Base-by-base conservation (phyloP, 2,797 vertebrate species). In the Loris lydekkerianus region DNA sequence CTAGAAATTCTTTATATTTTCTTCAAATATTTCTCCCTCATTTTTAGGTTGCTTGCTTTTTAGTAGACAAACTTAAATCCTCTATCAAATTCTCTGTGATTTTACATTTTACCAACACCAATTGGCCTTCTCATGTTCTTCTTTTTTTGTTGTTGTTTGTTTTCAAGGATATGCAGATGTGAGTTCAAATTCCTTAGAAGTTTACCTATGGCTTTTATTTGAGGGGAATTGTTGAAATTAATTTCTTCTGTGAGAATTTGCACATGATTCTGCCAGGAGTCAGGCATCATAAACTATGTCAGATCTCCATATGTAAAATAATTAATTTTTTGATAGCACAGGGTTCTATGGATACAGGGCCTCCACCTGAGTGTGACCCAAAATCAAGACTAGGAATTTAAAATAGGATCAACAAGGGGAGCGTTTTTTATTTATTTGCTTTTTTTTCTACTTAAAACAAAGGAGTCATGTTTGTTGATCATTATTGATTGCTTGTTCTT, bases 301-400 rank as follows among this genome's bases (percentile, higher is more conserved):
- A 1, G 29, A 90, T 43, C 15, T 78, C 78, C 15, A 7, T 18
- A 43, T 63, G 17, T 21, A 49, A 84, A 75, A 46, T n/a, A 18
- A 23, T 61, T 83, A 31, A 43, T 25, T 46, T 4, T 81, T 72
- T n/a, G 23, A 46, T 29, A 73, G 0, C 17, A 34, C 11, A 69
- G 3, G 7, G 17, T 13, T 6, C 10, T 37, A 2, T 20, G 20
- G 73, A 75, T 20, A 3, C 7, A 49, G 0, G 0, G 2, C 3
- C 81, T 81, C 27, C 40, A 21, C 73, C 21, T 84, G 9, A 83
- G 7, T 31, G 17, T 8, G 23, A 67, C 27, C 10, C 31, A 46
- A 92, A 89, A 40, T 82, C 14, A 73, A 84, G 5, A 7, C 14
- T 2, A 53, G 58, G 8, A 60, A 63, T 56, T 93, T 60, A 34